Evolutionary conservation across 2,888 invertebrate species (phyloP).

Genomic region (Dryadula phaetusa): DNA sequence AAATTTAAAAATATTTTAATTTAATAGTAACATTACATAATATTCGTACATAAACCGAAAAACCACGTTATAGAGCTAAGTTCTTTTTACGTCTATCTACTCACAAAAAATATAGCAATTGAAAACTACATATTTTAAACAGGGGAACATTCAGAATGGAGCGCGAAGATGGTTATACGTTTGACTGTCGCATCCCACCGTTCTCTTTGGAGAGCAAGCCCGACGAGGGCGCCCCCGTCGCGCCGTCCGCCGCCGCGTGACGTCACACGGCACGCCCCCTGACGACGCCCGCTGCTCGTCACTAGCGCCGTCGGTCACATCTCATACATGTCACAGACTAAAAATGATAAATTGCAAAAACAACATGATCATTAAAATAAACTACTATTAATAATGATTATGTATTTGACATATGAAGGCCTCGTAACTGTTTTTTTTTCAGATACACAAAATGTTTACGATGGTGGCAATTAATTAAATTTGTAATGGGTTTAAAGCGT

Average conservation of each 20-base stretch:
- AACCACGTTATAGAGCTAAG: too few relatives aligned
- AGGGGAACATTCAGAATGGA: conserved; percentile 98
- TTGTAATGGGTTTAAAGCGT: background rate
- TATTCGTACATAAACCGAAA: too few relatives aligned
- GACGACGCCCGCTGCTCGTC: background rate
- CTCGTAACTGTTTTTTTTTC: background rate
- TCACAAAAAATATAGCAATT: too few relatives aligned
- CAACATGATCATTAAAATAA: background rate
- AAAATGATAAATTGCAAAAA: conserved; percentile 13
- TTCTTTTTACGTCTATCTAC: too few relatives aligned
- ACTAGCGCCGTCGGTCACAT: background rate
- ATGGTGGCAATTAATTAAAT: background rate
- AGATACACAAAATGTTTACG: background rate
- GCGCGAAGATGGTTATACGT: conserved; percentile 97
- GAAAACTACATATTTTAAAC: too few relatives aligned
- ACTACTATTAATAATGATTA: background rate
- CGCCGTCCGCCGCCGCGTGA: conserved; percentile 69
- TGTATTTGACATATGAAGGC: background rate
- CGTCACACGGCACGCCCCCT: background rate
- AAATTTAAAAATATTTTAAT: too few relatives aligned
- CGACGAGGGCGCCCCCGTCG: conserved; percentile 81
- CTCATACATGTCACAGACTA: background rate
- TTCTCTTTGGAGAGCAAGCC: conserved; percentile 98
- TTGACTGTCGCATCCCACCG: conserved; percentile 98
- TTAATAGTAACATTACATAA: too few relatives aligned